Evolutionary conservation across 2,888 invertebrate genomes (phyloP), one percentile per base, ranked within the genome.

Genomic region (Plagodis pulveraria): DNA sequence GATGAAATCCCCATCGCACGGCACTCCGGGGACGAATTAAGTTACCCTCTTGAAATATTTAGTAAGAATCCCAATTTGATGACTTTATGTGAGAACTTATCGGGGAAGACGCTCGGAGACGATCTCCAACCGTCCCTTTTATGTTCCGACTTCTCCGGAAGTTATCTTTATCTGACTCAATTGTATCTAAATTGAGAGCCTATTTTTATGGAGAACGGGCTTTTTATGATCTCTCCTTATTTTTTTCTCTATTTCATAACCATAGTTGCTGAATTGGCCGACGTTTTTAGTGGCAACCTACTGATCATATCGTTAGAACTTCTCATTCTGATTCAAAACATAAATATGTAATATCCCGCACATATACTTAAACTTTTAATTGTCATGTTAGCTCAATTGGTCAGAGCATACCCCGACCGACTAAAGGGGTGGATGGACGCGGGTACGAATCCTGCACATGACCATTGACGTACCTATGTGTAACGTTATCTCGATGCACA

Each of bases 41-140:
- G 8, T 35, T 6, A 35, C 35, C 35, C 34, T 35, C 46, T 10
- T 35, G 35, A 11, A 47, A 47, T 47, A 47, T 47, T 47, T 47
- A 47, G 46, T 22, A 47, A 47, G 35, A 47, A 47, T 47, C 35
- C 46, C 46, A 34, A 10, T 47, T 34, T 47, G 46, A 47, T 47
- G 35, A 47, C 35, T 47, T 47, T 47, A 47, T 47, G 46, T 47
- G 46, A 47, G 11, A 47, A 47, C 35, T 35, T 47, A 47, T 47
- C 46, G 45, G 9, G 45, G 32, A 10, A 45, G 45, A 45, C 45
- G 45, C 33, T 32, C 45, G 46, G 46, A 46, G 35, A n/a, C 46
- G 35, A 47, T 47, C 34, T 47, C 11, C 35, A 35, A 22, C 32
- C 44, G 22, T 33, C 45, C 45, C 45, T 33, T 45, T 43, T 43